Conservation (phyloP, 2,797 vertebrate genomes). For the Sibirionetta formosa region DNA sequence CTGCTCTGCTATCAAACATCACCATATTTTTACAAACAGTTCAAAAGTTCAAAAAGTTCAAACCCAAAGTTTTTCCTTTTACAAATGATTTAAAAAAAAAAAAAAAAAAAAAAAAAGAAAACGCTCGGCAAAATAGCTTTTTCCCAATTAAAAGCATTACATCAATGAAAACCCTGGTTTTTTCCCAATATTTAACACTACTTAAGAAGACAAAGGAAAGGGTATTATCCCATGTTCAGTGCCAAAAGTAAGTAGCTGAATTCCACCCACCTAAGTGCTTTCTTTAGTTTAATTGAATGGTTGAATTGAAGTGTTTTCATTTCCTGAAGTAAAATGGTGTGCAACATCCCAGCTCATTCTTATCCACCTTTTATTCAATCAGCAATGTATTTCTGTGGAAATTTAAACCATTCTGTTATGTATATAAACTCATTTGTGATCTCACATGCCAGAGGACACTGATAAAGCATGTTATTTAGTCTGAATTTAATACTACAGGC, state of each 20-base stretch:
- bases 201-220: background rate
- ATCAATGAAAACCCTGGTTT: background rate
- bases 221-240: background rate
- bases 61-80: background rate
- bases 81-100: background rate
- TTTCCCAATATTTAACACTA: background rate
- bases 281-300: constrained; percentile 44
- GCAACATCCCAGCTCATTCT: background rate
- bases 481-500: background rate
- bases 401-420: background rate
- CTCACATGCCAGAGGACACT: background rate
- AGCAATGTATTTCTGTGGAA: background rate
- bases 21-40: background rate
- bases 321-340: constrained; percentile 8
- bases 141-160: background rate
- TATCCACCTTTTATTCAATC: background rate
- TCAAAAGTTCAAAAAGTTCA: background rate
- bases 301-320: constrained; percentile 21
- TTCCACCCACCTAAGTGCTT: background rate
- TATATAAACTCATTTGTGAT: constrained; percentile 28
- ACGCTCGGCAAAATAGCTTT: background rate
- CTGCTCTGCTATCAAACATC: background rate
- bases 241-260: constrained; percentile 5
- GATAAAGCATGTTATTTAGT: background rate
- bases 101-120: too few species aligned